Percentiles rank a stretch among this genome's conserved stretches.
Evolutionary conservation across 2,888 invertebrate species (phyloP).

Genomic region (Leptothorax acervorum): DNA sequence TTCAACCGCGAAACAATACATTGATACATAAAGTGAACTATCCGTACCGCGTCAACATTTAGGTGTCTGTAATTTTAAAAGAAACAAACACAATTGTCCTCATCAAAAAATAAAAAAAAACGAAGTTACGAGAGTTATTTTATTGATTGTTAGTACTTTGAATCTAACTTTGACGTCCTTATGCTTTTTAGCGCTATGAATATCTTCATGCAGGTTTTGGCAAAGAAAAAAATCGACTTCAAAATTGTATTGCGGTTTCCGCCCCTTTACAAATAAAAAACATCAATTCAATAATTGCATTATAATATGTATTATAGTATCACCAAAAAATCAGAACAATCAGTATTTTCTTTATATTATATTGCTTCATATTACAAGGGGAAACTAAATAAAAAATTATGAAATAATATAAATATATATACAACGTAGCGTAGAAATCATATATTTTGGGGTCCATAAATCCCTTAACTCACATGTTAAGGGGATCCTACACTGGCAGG

Average conservation of each 20-base stretch:
- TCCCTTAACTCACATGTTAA: neutral
- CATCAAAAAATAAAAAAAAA: neutral
- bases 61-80: neutral
- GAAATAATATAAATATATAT: conserved; percentile 23
- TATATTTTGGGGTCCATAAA: neutral
- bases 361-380: neutral
- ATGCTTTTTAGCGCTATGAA: neutral
- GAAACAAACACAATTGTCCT: neutral
- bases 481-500: too few species aligned
- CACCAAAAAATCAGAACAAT: conserved; percentile 22
- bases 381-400: conserved; percentile 23
- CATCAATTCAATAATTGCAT: neutral
- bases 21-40: neutral
- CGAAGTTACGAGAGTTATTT: neutral
- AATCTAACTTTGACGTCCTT: neutral
- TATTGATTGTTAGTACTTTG: neutral
- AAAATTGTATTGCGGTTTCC: neutral
- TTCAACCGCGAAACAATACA: neutral
- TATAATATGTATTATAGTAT: neutral
- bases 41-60: neutral
- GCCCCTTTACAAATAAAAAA: neutral
- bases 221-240: neutral
- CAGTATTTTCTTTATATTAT: conserved; percentile 9
- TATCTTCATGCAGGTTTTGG: neutral
- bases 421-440: conserved; percentile 9